Conservation (phyloP, 2,888 invertebrate species). For the Dendrolimus pini region DNA sequence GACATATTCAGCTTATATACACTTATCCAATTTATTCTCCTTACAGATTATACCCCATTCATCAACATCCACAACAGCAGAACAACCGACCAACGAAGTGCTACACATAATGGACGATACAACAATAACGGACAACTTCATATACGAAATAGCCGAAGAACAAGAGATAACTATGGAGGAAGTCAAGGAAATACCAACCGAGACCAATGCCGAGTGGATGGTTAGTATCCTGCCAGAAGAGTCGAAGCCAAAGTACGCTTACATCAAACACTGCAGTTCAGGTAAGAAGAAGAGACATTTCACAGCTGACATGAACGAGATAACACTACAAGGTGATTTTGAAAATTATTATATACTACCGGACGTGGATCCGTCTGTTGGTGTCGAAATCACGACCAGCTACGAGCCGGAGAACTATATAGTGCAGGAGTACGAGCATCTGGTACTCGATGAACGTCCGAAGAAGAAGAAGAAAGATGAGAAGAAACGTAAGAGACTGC, state of each 20-base stretch:
- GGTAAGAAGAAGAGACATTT: conserved; percentile 62
- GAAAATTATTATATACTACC: conserved; percentile 69
- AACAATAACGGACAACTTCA: conserved; percentile 55
- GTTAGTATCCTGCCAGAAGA: conserved; percentile 60
- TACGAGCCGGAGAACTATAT: conserved; percentile 64
- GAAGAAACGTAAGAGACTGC: conserved; percentile 38
- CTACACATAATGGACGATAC: conserved; percentile 52
- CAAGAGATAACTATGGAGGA: conserved; percentile 68
- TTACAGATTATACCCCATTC: conserved; percentile 52
- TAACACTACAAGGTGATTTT: conserved; percentile 56
- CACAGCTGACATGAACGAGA: conserved; percentile 60
- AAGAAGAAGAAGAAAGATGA: conserved; percentile 43
- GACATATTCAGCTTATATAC: too few species aligned
- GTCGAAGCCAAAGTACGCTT: conserved; percentile 55
- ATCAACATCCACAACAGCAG: conserved; percentile 21
- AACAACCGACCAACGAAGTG: conserved; percentile 29
- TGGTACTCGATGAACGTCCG: conserved; percentile 52
- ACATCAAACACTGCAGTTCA: conserved; percentile 58
- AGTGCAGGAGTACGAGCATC: conserved; percentile 55
- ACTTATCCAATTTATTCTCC: neutral
- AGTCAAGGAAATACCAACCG: conserved; percentile 52
- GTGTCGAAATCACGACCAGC: conserved; percentile 61
- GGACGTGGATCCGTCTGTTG: conserved; percentile 60
- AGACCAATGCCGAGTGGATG: conserved; percentile 50
- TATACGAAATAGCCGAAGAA: conserved; percentile 68